Percentiles rank a stretch among this genome's conserved stretches.
Evolutionary conservation across 2,797 vertebrate species (phyloP).

Genomic region (Anguilla marmorata): DNA sequence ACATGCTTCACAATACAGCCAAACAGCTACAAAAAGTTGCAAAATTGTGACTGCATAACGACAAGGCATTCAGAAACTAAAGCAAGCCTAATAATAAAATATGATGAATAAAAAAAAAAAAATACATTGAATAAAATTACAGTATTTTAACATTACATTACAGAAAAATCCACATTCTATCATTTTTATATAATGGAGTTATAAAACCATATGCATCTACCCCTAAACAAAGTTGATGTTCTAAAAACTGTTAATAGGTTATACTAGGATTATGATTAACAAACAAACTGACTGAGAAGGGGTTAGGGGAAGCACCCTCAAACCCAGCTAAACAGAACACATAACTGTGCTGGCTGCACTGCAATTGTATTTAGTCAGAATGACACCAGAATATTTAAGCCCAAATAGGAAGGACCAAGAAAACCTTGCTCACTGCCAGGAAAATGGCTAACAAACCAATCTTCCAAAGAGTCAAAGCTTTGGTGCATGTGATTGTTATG

Average conservation of each 20-base stretch:
- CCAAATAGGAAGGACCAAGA: background rate
- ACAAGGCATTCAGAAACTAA: background rate
- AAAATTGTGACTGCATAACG: background rate
- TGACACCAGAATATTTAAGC: background rate
- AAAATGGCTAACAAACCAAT: background rate
- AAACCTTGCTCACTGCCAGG: background rate
- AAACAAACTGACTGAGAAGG: background rate
- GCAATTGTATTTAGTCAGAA: slow-evolving; percentile 6
- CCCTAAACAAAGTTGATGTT: background rate
- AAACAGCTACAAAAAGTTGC: background rate
- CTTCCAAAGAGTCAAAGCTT: background rate
- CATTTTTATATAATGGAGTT: background rate
- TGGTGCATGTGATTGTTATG: background rate
- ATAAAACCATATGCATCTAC: background rate
- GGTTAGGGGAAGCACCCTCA: background rate
- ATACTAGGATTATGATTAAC: slow-evolving; percentile 2
- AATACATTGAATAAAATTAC: background rate
- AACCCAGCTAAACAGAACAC: background rate
- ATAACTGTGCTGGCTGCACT: background rate
- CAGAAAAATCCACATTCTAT: background rate
- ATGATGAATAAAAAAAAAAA: background rate
- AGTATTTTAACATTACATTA: background rate
- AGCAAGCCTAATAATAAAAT: background rate
- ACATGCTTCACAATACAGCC: background rate
- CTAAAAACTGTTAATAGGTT: background rate